Evolutionary conservation across 2,797 vertebrate species (phyloP), one percentile per base, ranked within the genome.

Genomic region (Rallus crepitans): DNA sequence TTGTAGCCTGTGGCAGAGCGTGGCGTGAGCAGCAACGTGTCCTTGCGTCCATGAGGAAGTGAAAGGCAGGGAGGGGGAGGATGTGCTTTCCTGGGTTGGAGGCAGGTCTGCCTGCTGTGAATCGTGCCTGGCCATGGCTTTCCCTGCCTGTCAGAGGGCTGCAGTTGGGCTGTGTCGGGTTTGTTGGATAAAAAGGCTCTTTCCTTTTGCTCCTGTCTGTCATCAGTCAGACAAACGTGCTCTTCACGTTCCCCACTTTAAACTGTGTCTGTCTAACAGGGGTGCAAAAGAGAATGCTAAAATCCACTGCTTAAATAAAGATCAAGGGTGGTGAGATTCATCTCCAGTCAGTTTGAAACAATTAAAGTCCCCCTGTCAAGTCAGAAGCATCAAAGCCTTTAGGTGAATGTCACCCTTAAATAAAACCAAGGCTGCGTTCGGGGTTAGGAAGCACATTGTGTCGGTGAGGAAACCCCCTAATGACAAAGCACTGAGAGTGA

Each of bases 191-290:
- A 79, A 91, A 55, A 3, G 12, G 7, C 8, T 60, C 17, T 65
- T 79, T 59, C 30, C 10, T 77, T 40, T 60, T 31, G 10, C 48
- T 47, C 12, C 33, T 9, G 5, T 40, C 63, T 28, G 50, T 11
- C 2, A 1, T 63, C 21, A 0, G 15, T 4, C 50, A 37, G 10
- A 7, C 6, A 42, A 64, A 25, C 18, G 0, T 1, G 13, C 24
- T 37, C 14, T 15, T 77, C 5, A 2, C 39, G 1, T 25, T 65
- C 19, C 20, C 9, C 0, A 14, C n/a, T 91, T 82, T 52, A 45
- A 64, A 21, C 12, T 15, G 21, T 1, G 0, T 50, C 76, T 55
- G 33, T 59, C 30, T 64, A 3, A 48, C 0, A 53, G 23, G 13
- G 63, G 37, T 31, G 23, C 30, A 31, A 83, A 78, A 28, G 2